These are phyloP conservation scores for Gymnogyps californianus DNA, from an alignment of 2,113 vertebrate species.

Conservation along the genomic window DNA sequence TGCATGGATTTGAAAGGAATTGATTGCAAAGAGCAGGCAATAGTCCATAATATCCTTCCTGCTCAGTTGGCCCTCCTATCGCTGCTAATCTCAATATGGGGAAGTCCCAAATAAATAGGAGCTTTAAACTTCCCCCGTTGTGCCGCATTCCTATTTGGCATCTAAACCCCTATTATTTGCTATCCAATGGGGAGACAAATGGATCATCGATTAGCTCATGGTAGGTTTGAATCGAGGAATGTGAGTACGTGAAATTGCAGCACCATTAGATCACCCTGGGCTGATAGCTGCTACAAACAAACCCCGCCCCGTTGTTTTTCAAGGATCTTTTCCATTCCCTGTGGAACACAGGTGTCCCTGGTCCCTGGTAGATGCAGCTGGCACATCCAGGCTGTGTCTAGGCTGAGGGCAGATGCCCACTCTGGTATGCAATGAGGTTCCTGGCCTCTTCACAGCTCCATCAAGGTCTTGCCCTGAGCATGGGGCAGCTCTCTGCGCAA, in stretches of 20 bases:
- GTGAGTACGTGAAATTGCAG: conserved; percentile 26
- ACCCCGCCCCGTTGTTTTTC: background rate
- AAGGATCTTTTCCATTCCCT: background rate
- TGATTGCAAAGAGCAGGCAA: conserved; percentile 14
- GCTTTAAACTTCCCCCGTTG: conserved; percentile 31
- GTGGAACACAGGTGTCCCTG: background rate
- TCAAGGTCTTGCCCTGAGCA: background rate
- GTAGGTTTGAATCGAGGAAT: conserved; percentile 49
- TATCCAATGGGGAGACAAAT: conserved; percentile 35
- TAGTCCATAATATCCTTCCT: conserved; percentile 45
- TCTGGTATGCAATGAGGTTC: background rate
- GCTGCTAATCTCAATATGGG: conserved; percentile 8
- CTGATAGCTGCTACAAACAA: background rate
- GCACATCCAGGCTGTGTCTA: background rate
- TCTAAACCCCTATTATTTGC: conserved; percentile 55
- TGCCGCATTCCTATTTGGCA: conserved; percentile 3
- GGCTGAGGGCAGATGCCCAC: background rate
- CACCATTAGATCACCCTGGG: conserved; percentile 30
- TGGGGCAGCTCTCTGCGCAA: background rate
- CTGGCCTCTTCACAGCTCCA: background rate
- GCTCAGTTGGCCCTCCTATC: background rate
- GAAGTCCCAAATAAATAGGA: conserved; percentile 57
- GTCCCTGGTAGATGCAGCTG: background rate
- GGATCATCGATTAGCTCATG: conserved; percentile 33
- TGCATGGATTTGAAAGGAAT: conserved; percentile 10